These are phyloP conservation scores for Cyrtonyx montezumae DNA, from an alignment of 2,113 vertebrate genomes.

Conservation along the genomic window DNA sequence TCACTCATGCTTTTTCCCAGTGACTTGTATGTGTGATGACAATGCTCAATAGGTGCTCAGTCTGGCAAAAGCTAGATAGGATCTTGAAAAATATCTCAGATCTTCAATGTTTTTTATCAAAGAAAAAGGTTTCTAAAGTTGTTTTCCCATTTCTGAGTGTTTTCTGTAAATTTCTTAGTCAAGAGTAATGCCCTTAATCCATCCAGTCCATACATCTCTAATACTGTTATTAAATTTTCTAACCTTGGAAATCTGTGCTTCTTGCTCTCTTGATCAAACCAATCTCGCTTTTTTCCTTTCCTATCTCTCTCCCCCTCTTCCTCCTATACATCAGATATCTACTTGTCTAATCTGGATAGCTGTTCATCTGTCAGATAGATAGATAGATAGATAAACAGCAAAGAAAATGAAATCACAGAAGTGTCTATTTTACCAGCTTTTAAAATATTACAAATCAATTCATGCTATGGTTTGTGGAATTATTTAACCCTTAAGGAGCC, in stretches of 20 bases:
- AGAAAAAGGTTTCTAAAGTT: background rate
- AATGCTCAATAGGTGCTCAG: background rate
- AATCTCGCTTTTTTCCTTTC: background rate
- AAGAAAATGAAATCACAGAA: background rate
- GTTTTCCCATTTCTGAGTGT: background rate
- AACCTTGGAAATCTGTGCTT: background rate
- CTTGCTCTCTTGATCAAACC: background rate
- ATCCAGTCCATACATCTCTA: background rate
- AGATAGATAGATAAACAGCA: background rate
- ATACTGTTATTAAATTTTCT: background rate
- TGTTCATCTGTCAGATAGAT: background rate
- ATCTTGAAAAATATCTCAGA: background rate
- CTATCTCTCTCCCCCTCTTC: background rate
- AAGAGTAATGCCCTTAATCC: background rate
- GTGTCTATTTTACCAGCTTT: background rate
- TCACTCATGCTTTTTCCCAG: background rate
- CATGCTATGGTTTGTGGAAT: background rate
- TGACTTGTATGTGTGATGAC: background rate
- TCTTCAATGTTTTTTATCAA: background rate
- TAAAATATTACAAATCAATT: background rate
- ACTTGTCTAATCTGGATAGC: background rate
- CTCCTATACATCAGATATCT: background rate
- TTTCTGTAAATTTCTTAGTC: background rate
- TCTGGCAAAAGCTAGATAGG: background rate
- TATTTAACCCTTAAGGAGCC: background rate